Evolutionary conservation across 2,888 invertebrate species (phyloP).

Genomic region (Troglohyphantes excavatus): DNA sequence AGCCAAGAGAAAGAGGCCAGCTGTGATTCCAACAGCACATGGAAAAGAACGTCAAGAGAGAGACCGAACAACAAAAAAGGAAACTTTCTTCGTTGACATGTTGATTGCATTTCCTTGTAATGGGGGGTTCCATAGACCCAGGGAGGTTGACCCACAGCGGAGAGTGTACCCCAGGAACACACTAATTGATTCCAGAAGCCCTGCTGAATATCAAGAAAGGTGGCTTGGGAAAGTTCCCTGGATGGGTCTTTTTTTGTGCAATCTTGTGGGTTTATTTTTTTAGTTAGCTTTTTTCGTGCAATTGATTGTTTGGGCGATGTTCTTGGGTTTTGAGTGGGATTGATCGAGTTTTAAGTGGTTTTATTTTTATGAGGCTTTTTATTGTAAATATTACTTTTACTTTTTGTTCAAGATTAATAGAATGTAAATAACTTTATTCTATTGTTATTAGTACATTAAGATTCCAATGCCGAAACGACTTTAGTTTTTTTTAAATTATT

Average conservation of each 20-base stretch:
- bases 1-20: conserved; percentile 39
- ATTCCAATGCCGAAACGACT: no score
- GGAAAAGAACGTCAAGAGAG: neutral
- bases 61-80: conserved; percentile 20
- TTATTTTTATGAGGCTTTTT: no score
- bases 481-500: no score
- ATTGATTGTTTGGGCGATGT: neutral
- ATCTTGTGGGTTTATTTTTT: neutral
- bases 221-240: conserved; percentile 1
- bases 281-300: neutral
- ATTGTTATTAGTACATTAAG: no score
- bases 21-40: conserved; percentile 32
- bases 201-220: conserved; percentile 51
- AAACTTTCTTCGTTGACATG: conserved; percentile 56
- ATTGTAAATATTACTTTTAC: no score
- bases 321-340: neutral
- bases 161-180: conserved; percentile 23
- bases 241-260: neutral
- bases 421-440: no score
- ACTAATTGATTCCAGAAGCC: conserved; percentile 73
- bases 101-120: conserved; percentile 78
- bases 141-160: conserved; percentile 62
- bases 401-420: no score
- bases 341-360: no score
- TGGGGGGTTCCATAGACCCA: conserved; percentile 17